Base-by-base conservation (phyloP, 2,888 invertebrate genomes). In the Trichogramma evanescens region DNA sequence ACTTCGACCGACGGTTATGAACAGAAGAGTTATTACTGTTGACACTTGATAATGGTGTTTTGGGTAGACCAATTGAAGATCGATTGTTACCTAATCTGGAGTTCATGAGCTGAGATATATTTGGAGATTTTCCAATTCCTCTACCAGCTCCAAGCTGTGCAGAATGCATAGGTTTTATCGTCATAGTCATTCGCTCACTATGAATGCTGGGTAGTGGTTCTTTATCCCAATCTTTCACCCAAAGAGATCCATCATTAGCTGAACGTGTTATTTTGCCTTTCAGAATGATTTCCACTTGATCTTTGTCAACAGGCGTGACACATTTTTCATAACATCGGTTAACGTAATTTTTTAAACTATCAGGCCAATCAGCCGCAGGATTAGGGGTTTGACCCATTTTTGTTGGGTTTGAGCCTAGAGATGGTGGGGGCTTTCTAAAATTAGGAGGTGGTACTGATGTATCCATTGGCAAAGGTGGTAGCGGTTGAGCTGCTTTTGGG, bases 251-350 rank as follows among this genome's bases (percentile, higher is more conserved):
- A 70, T 89, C 89, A 73, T 89, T 89, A 52, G 94, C 92, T 10
- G 95, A 91, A 60, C 90, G 87, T 56, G 93, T 94, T 65, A 98
- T 89, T 80, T 95, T 92, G 46, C 94, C 94, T 79, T 95, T 95
- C 60, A 99, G 82, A 71, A 93, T 92, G 66, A 93, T 91, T 77
- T 96, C 94, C 62, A 97, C 93, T 79, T 93, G 89, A 81, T 96
- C 95, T 76, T 93, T 91, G 76, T 97, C 95, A 68, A 92, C 86
- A 63, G 86, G 86, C 9, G 92, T 90, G 71, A 87, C 86, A 73
- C 95, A 95, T 78, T 93, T 92, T 52, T 89, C 88, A 81, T 95
- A 97, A 73, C 96, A 95, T 66, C 92, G 86, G 72, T 91, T 89
- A 10, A 97, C 94, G 80, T 95, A 98, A 69, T 89, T 86, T 76